phyloP scores from a whole-genome alignment of 2,888 invertebrate genomes.

The Heliconius ethilla region DNA sequence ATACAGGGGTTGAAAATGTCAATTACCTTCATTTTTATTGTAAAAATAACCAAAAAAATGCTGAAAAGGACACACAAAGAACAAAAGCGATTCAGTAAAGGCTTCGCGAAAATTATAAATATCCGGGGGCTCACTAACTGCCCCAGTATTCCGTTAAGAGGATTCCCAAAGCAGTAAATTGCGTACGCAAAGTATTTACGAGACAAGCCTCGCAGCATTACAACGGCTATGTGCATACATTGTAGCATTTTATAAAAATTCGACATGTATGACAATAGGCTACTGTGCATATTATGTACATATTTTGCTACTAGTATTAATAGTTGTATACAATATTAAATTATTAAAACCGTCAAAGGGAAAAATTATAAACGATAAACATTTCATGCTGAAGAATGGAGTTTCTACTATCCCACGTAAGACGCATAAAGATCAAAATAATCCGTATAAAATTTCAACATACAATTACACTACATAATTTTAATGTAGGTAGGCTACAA shows the following conservation, averaged over 20 bases:
- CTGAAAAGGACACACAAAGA: slow-evolving; percentile 44
- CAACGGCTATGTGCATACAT: slow-evolving; percentile 65
- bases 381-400: not conserved
- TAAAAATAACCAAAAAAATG: slow-evolving; percentile 4
- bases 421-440: not conserved
- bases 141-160: slow-evolving; percentile 78
- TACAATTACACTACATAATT: not conserved
- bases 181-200: slow-evolving; percentile 79
- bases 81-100: slow-evolving; percentile 62
- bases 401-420: not conserved
- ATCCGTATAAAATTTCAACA: not conserved
- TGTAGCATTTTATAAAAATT: slow-evolving; percentile 69
- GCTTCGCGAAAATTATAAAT: slow-evolving; percentile 70
- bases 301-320: slow-evolving; percentile 3
- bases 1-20: not conserved
- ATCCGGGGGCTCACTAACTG: slow-evolving; percentile 73
- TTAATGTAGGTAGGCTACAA: too few species aligned
- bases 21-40: not conserved
- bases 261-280: slow-evolving; percentile 52
- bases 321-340: too few species aligned
- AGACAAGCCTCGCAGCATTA: slow-evolving; percentile 77
- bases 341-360: too few species aligned
- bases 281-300: slow-evolving; percentile 33
- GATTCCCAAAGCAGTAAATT: slow-evolving; percentile 80
- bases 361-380: not conserved